phyloP scores from a whole-genome alignment of 64 coral and sea anemone species.

The Trachythela sp. region DNA sequence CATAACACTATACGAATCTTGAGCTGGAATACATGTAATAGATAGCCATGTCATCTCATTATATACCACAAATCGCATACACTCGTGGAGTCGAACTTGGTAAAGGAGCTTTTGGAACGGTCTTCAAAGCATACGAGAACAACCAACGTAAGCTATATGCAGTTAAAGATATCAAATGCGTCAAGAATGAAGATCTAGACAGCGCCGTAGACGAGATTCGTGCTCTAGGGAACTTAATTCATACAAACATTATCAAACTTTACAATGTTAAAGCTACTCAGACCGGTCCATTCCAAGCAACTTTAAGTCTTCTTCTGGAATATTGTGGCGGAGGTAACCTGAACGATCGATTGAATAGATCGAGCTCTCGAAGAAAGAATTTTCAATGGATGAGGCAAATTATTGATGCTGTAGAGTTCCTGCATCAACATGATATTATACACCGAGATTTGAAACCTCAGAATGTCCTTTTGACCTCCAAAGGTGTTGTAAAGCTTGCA shows the following conservation, averaged over 20 bases:
- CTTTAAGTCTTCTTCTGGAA: neutral
- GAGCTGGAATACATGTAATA: too few species aligned
- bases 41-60: too few species aligned
- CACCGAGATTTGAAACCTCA: slow-evolving; percentile 42
- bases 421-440: slow-evolving; percentile 4
- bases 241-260: slow-evolving; percentile 36
- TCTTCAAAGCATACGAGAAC: neutral
- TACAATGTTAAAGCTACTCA: neutral
- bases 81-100: neutral
- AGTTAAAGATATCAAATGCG: neutral
- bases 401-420: slow-evolving; percentile 15
- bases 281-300: neutral
- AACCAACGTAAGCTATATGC: neutral
- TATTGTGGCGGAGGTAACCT: neutral
- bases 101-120: neutral
- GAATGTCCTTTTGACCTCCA: slow-evolving; percentile 17
- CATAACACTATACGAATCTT: too few species aligned
- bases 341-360: slow-evolving; percentile 3
- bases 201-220: neutral
- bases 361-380: neutral
- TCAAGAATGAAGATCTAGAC: neutral
- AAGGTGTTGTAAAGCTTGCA: neutral
- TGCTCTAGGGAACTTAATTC: neutral
- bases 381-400: slow-evolving; percentile 48
- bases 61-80: too few species aligned